A percentile compares a stretch with the other conserved stretches of the same genome.
These are phyloP conservation scores for Dermolepida albohirtum DNA, from an alignment of 2,888 invertebrate genomes.

Conservation along the genomic window DNA sequence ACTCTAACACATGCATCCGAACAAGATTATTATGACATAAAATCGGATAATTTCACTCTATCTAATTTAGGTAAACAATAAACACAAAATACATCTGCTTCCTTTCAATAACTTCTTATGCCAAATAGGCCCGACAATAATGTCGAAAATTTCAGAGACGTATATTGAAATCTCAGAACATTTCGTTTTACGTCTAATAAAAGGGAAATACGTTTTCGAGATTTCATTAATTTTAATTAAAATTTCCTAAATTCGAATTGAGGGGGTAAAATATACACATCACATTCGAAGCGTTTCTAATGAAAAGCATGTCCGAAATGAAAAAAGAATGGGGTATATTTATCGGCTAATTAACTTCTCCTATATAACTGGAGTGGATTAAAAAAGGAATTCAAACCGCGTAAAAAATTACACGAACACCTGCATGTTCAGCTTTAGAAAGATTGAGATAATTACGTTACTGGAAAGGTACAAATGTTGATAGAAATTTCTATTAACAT, in stretches of 20 bases:
- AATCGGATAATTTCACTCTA: too few relatives aligned
- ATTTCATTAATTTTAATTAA: not conserved
- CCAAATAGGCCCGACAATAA: too few relatives aligned
- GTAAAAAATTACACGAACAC: constrained; percentile 6
- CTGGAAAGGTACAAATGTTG: not conserved
- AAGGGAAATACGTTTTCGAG: too few relatives aligned
- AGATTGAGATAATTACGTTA: constrained; percentile 9
- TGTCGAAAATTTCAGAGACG: too few relatives aligned
- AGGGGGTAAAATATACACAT: not conserved
- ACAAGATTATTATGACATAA: too few relatives aligned
- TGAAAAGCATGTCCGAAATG: not conserved
- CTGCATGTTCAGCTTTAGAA: constrained; percentile 10
- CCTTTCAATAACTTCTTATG: too few relatives aligned
- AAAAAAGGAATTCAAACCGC: not conserved
- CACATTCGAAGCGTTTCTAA: not conserved
- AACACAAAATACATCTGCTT: too few relatives aligned
- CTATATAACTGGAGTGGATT: not conserved
- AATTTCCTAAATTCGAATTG: not conserved
- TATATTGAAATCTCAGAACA: too few relatives aligned
- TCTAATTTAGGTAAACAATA: too few relatives aligned
- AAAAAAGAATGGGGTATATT: constrained; percentile 10
- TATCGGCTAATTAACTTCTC: not conserved
- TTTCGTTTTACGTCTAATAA: too few relatives aligned
- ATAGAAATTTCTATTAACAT: constrained; percentile 9
- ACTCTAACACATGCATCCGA: too few relatives aligned